phyloP scores from a whole-genome alignment of 2,113 vertebrate genomes.

The Phasianus colchicus region DNA sequence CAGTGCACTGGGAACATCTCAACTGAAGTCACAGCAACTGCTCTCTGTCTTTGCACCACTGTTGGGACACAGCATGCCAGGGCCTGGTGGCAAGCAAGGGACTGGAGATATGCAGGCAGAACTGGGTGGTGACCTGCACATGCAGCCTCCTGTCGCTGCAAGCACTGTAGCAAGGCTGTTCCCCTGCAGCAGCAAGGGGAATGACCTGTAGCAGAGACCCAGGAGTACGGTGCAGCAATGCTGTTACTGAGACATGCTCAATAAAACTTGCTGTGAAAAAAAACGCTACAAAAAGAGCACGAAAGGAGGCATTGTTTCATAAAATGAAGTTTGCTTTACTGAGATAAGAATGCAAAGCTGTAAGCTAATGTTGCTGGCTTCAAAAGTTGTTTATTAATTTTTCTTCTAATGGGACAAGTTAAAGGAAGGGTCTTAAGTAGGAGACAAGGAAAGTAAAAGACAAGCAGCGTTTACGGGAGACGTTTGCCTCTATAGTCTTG shows the following conservation, averaged over 20 bases:
- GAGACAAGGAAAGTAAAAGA: not conserved
- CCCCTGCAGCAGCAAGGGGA: not conserved
- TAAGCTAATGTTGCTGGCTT: not conserved
- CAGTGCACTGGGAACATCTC: not conserved
- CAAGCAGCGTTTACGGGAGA: not conserved
- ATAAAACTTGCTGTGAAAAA: constrained; percentile 9
- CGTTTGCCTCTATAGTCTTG: not conserved
- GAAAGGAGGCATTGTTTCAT: not conserved
- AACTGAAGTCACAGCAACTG: not conserved
- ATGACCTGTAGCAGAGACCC: not conserved
- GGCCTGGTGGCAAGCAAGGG: not conserved
- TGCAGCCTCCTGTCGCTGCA: not conserved
- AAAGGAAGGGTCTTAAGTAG: not conserved
- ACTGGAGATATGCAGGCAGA: not conserved
- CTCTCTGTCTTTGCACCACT: accelerated
- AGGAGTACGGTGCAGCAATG: not conserved
- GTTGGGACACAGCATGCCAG: accelerated
- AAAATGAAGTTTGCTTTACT: not conserved
- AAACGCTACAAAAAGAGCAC: not conserved
- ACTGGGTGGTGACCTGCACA: not conserved
- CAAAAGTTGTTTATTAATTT: not conserved
- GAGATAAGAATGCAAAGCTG: not conserved
- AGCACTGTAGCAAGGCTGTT: not conserved
- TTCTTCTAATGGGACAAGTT: not conserved
- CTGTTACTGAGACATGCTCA: not conserved